Evolutionary conservation across 2,797 vertebrate genomes (phyloP), one percentile per base, ranked within the genome.

Genomic region (Taeniopygia guttata): DNA sequence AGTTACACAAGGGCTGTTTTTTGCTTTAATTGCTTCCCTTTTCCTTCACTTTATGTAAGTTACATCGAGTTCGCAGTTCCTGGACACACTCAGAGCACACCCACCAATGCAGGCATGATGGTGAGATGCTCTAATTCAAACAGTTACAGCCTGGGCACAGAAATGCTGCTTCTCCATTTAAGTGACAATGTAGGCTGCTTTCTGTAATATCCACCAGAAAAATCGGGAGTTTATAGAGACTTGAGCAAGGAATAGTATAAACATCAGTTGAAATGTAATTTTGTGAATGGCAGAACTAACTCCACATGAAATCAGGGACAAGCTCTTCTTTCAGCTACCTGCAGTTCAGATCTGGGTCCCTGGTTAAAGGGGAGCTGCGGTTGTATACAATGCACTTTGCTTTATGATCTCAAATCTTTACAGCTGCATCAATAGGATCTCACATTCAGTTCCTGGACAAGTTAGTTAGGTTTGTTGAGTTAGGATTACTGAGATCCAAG

Each of bases 1-100:
- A 20, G 14, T 46, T 43, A 58, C 0, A 0, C 12, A 45, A 38
- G 15, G 27, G 13, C 1, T 32, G 46, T 29, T 25, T 49, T 52
- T 23, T 2, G 2, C 36, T 62, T 34, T 9, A 1, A 22, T 52
- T 52, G 23, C 8, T 30, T 52, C 8, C 3, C 17, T 6, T 29
- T 30, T 62, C 67, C 46, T 45, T 54, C 40, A 10, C 43, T 74
- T 84, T n/a, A 38, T 22, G 11, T 16, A 73, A 69, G 58, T 25
- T 40, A 34, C 7, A 52, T 15, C 12, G 67, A 23, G 52, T 16
- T 54, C 45, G 38, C 22, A 79, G 63, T 3, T 1, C n/a, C 27
- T 49, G 85, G 46, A 26, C 0, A 2, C 5, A 17, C 64, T 49
- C 34, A 16, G 66, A 54, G 38, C 52, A 54, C 2, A 29, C 13